Percentiles rank a stretch among this genome's conserved stretches.
phyloP scores from a whole-genome alignment of 30 jellyfish, hydroid and myxozoan species.

The Turritopsis rubra region DNA sequence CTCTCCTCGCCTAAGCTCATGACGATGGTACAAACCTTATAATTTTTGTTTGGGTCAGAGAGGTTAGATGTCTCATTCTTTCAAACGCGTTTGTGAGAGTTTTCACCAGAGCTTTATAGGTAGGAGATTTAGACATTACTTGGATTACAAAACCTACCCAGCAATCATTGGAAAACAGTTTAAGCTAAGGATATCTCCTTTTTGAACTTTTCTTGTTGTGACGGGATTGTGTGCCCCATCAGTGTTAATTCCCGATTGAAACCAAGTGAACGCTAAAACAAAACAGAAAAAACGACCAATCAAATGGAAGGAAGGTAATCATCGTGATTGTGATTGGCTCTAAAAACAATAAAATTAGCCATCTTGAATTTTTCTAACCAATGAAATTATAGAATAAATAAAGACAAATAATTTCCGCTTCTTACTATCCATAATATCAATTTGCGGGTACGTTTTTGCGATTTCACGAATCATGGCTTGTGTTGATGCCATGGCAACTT shows the following conservation, averaged over 20 bases:
- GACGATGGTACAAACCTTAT: too few relatives aligned
- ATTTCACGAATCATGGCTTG: slow-evolving; percentile 74
- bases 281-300: not conserved
- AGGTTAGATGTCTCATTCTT: too few relatives aligned
- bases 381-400: too few relatives aligned
- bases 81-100: too few relatives aligned
- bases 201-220: slow-evolving; percentile 57
- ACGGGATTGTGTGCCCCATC: slow-evolving; percentile 96
- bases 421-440: slow-evolving; percentile 79
- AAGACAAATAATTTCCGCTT: too few relatives aligned
- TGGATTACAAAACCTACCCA: slow-evolving; percentile 77
- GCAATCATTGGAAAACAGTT: slow-evolving; percentile 87
- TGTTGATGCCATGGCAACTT: slow-evolving; percentile 63
- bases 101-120: too few relatives aligned
- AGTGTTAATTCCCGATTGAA: slow-evolving; percentile 82
- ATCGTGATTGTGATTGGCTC: too few relatives aligned
- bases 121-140: not conserved
- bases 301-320: too few relatives aligned
- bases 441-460: slow-evolving; percentile 64
- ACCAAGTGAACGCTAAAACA: slow-evolving; percentile 84
- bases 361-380: too few relatives aligned
- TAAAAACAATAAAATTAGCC: too few relatives aligned
- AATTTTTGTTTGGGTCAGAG: too few relatives aligned
- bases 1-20: too few relatives aligned
- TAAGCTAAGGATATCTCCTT: slow-evolving; percentile 81